Evolutionary conservation across 64 coral and sea anemone species (phyloP), one percentile per base, ranked within the genome.

Genomic region (Montipora capricornis): DNA sequence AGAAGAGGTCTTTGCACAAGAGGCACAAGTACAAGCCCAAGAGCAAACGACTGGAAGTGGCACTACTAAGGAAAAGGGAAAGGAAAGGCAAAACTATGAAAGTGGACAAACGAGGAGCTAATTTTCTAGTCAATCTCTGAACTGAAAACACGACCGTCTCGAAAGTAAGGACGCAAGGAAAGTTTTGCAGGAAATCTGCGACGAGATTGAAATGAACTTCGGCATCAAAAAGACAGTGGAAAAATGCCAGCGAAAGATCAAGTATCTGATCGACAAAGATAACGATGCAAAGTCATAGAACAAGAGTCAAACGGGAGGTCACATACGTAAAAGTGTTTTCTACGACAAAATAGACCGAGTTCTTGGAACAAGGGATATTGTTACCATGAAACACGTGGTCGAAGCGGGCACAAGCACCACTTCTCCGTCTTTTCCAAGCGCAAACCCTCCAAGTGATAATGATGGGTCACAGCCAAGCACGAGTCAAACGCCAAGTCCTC

Each of bases 311-410:
- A 78, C 0, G 1, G 53, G 53, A 19, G 53, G 57, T 59, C 75
- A 79, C 8, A n/a, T 79, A 47, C 0, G 20, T 6, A 89, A 89
- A 75, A 47, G 8, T 58, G 69, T 9, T 89, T 9, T 58, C 79
- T 81, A 44, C 4, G 79, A 81, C 79, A 77, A 62, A 89, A 89
- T 79, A 75, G 49, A 89, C 20, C 20, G 50, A 3, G 73, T 66
- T 89, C 87, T 89, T 60, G 87, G 87, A 4, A 89, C 87, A 76
- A 49, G 87, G 22, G 87, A 89, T 89, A 4, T 78, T 78, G 74
- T 60, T 1, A 89, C 87, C 87, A 1, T 89, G 4, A 76, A 89
- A 6, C 73, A 89, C 52, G 74, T 89, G 73, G 74, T 89, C 4
- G 49, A 89, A 37, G 87, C 74, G 44, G 74, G 87, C 11, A 13